These are phyloP conservation scores for Chorisops tibialis DNA, from an alignment of 2,888 invertebrate genomes.

Conservation along the genomic window DNA sequence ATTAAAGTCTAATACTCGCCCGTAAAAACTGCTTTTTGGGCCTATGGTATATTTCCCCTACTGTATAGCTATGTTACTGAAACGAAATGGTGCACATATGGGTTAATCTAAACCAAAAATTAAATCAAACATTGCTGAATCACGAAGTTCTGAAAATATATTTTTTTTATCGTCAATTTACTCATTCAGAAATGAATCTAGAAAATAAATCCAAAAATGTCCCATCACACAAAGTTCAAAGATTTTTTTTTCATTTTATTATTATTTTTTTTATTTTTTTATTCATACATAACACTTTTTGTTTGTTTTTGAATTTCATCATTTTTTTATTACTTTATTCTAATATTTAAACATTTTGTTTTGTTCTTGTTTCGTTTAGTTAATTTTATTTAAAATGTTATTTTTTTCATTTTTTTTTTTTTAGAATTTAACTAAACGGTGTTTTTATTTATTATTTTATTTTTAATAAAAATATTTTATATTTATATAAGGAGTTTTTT, in stretches of 20 bases:
- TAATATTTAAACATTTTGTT: constrained; percentile 17
- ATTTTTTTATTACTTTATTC: constrained; percentile 18
- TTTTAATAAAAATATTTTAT: constrained; percentile 22
- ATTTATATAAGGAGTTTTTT: neutral
- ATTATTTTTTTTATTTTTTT: constrained; percentile 17
- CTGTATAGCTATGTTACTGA: too few relatives aligned
- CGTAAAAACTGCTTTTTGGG: too few relatives aligned
- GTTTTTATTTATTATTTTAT: constrained; percentile 13
- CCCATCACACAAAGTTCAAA: too few relatives aligned
- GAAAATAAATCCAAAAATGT: too few relatives aligned
- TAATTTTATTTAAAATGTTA: constrained; percentile 17
- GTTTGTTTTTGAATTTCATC: neutral
- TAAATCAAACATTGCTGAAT: too few relatives aligned
- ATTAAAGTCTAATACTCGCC: too few relatives aligned
- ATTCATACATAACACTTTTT: constrained; percentile 23
- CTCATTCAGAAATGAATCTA: too few relatives aligned
- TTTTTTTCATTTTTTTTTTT: constrained; percentile 8
- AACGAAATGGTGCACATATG: too few relatives aligned
- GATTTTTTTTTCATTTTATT: constrained; percentile 25
- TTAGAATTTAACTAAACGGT: constrained; percentile 19
- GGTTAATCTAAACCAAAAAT: too few relatives aligned
- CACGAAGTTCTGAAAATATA: too few relatives aligned
- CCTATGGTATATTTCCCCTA: too few relatives aligned
- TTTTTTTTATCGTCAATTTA: too few relatives aligned
- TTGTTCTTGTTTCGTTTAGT: neutral